Conservation (phyloP, 2,797 vertebrate genomes). For the Sebastes oblongus region DNA sequence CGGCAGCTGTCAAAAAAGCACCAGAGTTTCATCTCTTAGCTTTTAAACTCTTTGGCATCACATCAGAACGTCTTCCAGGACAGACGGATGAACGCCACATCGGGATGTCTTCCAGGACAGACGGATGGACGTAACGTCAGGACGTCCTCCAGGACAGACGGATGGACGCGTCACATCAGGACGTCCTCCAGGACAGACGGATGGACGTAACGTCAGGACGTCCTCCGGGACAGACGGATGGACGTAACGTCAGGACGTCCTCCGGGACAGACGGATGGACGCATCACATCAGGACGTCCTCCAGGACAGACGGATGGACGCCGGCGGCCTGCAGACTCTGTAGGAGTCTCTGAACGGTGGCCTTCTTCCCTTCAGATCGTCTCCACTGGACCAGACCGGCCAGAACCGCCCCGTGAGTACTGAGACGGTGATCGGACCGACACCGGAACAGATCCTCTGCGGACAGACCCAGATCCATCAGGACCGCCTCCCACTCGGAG, state of each 20-base stretch:
- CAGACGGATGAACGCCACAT: too few relatives aligned
- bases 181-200: conserved; percentile 69
- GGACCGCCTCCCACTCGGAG: conserved; percentile 86
- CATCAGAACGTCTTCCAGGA: too few relatives aligned
- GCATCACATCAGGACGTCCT: conserved; percentile 55
- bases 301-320: conserved; percentile 81
- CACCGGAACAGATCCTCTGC: conserved; percentile 86
- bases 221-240: conserved; percentile 63
- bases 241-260: conserved; percentile 47
- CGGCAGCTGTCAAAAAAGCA: too few relatives aligned
- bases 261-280: conserved; percentile 53
- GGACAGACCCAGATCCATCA: conserved; percentile 88
- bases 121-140: too few relatives aligned
- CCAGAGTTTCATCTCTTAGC: too few relatives aligned
- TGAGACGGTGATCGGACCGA: conserved; percentile 84
- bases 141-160: too few relatives aligned
- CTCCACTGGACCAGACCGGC: conserved; percentile 90
- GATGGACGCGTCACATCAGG: background rate
- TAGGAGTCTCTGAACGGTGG: conserved; percentile 83
- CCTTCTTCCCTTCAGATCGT: conserved; percentile 81
- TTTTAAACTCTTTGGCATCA: too few relatives aligned
- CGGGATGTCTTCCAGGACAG: too few relatives aligned
- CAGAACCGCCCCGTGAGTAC: conserved; percentile 84
- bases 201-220: conserved; percentile 26
- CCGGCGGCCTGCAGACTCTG: conserved; percentile 78